Evolutionary conservation across 2,888 invertebrate species (phyloP).

Genomic region (Tachina grossa): DNA sequence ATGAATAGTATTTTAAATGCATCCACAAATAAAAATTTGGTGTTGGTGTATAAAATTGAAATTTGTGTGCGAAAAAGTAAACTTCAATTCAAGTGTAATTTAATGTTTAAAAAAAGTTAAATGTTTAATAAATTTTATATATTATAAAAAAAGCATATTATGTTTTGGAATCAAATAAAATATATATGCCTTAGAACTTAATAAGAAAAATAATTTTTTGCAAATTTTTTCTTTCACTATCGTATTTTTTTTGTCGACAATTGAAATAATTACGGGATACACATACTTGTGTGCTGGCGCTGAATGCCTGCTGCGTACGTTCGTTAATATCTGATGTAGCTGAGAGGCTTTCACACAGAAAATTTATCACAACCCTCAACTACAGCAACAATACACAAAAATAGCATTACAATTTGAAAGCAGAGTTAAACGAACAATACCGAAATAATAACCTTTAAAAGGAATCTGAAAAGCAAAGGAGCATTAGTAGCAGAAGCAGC

Average conservation of each 20-base stretch:
- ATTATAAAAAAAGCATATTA: neutral
- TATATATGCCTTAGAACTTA: conserved; percentile 7
- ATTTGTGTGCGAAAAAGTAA: neutral
- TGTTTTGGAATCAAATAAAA: conserved; percentile 16
- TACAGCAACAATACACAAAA: conserved; percentile 32
- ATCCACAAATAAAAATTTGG: neutral
- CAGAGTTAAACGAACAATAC: conserved; percentile 60
- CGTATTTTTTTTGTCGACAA: conserved; percentile 44
- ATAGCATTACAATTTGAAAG: conserved; percentile 22
- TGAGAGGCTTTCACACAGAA: conserved; percentile 35
- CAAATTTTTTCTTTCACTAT: conserved; percentile 36
- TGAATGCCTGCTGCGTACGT: conserved; percentile 37
- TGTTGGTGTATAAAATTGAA: conserved; percentile 27
- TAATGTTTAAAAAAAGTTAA: neutral
- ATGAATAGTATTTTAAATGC: conserved; percentile 8
- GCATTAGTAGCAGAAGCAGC: conserved; percentile 1
- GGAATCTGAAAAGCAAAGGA: conserved; percentile 42
- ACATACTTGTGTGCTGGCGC: conserved; percentile 44
- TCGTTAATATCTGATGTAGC: conserved; percentile 21
- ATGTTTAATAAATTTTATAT: neutral
- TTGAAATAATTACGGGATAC: conserved; percentile 60
- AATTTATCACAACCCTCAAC: conserved; percentile 55
- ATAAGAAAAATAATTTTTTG: conserved; percentile 1
- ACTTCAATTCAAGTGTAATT: neutral
- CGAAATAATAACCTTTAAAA: conserved; percentile 66